Conservation (phyloP, 2,113 vertebrate genomes). For the Ciconia stormi region DNA sequence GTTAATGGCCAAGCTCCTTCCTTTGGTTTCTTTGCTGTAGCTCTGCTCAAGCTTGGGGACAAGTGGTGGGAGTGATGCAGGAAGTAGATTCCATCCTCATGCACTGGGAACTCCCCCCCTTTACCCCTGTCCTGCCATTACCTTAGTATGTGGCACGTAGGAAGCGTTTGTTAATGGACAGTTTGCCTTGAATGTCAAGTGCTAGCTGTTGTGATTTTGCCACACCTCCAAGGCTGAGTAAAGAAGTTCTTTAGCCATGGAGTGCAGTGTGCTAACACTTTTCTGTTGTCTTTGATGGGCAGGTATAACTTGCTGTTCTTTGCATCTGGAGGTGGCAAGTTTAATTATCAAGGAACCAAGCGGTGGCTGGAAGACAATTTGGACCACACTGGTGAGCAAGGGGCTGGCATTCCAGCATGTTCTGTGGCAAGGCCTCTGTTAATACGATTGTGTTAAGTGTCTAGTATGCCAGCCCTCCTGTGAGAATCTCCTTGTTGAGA, state of each 20-base stretch:
- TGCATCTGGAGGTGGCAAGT: conserved; percentile 95
- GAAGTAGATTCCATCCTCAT: background rate
- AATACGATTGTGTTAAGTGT: background rate
- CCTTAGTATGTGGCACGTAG: background rate
- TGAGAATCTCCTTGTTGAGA: background rate
- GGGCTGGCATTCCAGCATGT: background rate
- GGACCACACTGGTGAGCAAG: conserved; percentile 89
- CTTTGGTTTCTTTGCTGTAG: background rate
- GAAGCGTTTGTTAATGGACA: background rate
- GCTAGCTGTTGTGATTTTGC: background rate
- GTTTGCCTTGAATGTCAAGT: background rate
- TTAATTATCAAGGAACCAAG: conserved; percentile 98
- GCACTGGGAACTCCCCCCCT: background rate
- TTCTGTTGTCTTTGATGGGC: background rate
- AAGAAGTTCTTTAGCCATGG: background rate
- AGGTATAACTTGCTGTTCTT: conserved; percentile 98
- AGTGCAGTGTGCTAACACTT: background rate
- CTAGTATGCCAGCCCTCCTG: background rate
- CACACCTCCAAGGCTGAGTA: background rate
- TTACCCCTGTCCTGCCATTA: background rate
- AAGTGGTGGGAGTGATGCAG: background rate
- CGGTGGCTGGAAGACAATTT: conserved; percentile 97
- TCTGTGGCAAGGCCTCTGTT: background rate
- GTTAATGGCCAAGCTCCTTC: background rate
- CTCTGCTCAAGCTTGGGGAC: background rate